Evolutionary conservation across 2,797 vertebrate species (phyloP).

Genomic region (Protosalanx chinensis): DNA sequence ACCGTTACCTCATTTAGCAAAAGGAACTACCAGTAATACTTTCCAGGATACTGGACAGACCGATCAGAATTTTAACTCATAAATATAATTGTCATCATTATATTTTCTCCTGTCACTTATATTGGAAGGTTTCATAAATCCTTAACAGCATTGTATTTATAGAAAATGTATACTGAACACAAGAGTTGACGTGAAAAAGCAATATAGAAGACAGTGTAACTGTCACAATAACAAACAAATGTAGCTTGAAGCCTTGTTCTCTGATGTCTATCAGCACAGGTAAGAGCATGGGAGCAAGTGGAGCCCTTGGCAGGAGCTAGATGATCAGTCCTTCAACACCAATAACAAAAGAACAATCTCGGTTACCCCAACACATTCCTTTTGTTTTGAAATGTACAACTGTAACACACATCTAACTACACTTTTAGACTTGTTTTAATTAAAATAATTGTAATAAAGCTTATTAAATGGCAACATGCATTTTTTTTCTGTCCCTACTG

Average conservation of each 20-base stretch:
- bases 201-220: no score
- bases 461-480: background rate
- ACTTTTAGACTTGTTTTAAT: background rate
- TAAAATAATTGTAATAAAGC: background rate
- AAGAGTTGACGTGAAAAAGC: no score
- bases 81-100: no score
- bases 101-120: no score
- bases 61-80: no score
- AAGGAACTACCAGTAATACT: no score
- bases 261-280: conserved; percentile 62
- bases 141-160: no score
- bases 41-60: no score
- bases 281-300: conserved; percentile 60
- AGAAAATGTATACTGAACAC: no score
- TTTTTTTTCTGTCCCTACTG: conserved; percentile 77
- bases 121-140: no score
- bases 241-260: conserved; percentile 34
- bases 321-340: conserved; percentile 59
- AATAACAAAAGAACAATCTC: conserved; percentile 35
- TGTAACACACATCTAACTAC: background rate
- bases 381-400: conserved; percentile 8
- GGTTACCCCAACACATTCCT: conserved; percentile 47
- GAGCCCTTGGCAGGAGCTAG: conserved; percentile 53
- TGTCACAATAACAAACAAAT: no score
- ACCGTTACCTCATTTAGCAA: no score